These are phyloP conservation scores for Parnassius glacialis DNA, from an alignment of 2,888 invertebrate genomes.

Conservation along the genomic window DNA sequence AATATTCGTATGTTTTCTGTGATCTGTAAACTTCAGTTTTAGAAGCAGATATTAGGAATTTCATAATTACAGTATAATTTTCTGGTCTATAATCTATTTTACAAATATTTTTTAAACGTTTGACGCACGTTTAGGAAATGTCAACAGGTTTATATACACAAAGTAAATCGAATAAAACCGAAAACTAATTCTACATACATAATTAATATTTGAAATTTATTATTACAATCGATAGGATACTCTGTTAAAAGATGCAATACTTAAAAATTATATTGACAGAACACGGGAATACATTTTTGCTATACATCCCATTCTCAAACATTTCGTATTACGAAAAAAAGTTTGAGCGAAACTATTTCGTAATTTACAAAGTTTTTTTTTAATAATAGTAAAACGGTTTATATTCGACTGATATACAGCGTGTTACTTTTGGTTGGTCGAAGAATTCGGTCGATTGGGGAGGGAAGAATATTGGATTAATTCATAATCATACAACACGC, in stretches of 20 bases:
- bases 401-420: not conserved
- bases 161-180: not conserved
- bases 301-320: not conserved
- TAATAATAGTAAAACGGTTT: not conserved
- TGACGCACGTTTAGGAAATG: not conserved
- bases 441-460: not conserved
- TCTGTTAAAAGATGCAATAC: not conserved
- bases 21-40: no score
- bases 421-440: not conserved
- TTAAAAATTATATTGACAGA: no score
- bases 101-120: no score
- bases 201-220: not conserved
- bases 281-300: not conserved
- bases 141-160: slow-evolving; percentile 7
- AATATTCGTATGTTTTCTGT: no score
- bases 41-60: no score
- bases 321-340: not conserved
- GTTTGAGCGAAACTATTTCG: not conserved
- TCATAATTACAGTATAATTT: no score
- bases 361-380: not conserved
- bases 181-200: slow-evolving; percentile 1
- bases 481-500: no score
- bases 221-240: not conserved
- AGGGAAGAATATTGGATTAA: no score
- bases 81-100: no score